These are phyloP conservation scores for Vombatus ursinus DNA, from an alignment of 2,113 vertebrate genomes.

Conservation along the genomic window DNA sequence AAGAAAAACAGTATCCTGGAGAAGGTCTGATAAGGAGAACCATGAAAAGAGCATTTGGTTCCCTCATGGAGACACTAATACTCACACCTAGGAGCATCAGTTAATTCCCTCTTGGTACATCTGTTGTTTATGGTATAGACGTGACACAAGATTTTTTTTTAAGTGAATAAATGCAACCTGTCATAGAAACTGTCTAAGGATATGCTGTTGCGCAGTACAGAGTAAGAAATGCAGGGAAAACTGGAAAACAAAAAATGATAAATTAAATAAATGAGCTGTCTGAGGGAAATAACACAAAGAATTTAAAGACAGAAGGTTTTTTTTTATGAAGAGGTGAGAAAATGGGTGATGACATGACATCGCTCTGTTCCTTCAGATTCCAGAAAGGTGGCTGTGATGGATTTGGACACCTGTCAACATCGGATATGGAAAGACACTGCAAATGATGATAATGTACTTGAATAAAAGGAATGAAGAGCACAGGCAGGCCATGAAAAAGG, in stretches of 20 bases:
- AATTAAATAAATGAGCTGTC: conserved; percentile 66
- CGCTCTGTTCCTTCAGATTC: conserved; percentile 57
- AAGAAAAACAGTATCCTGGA: not conserved
- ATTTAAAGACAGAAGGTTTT: conserved; percentile 45
- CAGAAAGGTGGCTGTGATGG: conserved; percentile 50
- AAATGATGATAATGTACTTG: not conserved
- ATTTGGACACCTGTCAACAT: conserved; percentile 51
- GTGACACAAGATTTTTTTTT: not conserved
- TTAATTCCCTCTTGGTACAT: not conserved
- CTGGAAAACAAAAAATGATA: conserved; percentile 73
- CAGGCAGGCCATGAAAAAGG: conserved; percentile 31
- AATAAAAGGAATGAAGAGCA: conserved; percentile 25
- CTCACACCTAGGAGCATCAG: not conserved
- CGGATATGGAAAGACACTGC: conserved; percentile 40
- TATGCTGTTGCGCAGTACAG: conserved; percentile 47
- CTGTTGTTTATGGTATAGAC: not conserved
- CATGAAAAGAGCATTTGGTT: not conserved
- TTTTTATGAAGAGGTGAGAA: conserved; percentile 62
- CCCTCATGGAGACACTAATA: not conserved
- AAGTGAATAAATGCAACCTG: not conserved
- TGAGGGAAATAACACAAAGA: conserved; percentile 36
- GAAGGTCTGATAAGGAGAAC: not conserved
- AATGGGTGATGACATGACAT: conserved; percentile 60
- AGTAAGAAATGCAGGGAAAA: conserved; percentile 54
- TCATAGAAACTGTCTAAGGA: conserved; percentile 39